Percentiles rank a stretch among this genome's conserved stretches.
Evolutionary conservation across 1,140 invertebrate genomes (phyloP).

Genomic region (Aculops lycopersici): DNA sequence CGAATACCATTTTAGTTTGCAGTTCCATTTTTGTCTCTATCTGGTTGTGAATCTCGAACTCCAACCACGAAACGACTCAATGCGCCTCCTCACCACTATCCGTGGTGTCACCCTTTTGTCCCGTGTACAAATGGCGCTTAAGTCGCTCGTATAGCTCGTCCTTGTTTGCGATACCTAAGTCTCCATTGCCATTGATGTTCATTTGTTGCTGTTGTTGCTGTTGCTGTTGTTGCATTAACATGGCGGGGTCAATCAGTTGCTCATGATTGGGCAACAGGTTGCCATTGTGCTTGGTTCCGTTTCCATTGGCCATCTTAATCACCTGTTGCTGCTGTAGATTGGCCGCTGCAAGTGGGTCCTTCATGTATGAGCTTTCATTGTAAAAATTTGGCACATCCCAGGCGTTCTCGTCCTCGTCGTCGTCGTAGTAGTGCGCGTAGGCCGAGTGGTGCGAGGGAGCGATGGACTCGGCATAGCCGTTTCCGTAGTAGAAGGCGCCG

Average conservation of each 20-base stretch:
- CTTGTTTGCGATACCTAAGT: slow-evolving; percentile 56
- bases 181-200: slow-evolving; percentile 28
- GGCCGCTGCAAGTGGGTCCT: slow-evolving; percentile 18
- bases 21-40: too few relatives aligned
- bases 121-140: slow-evolving; percentile 71
- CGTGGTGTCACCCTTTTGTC: slow-evolving; percentile 40
- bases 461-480: slow-evolving; percentile 67
- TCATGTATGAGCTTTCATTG: slow-evolving; percentile 85
- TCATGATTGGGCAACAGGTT: background rate
- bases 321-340: slow-evolving; percentile 5
- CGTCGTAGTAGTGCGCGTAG: slow-evolving; percentile 74
- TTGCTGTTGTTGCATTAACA: background rate
- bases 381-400: slow-evolving; percentile 94
- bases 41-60: too few relatives aligned
- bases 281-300: background rate
- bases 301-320: background rate
- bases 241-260: background rate
- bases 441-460: slow-evolving; percentile 75
- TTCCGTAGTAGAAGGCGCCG: slow-evolving; percentile 66
- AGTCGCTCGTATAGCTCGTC: slow-evolving; percentile 78
- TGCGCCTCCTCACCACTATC: too few relatives aligned
- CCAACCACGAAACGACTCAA: too few relatives aligned
- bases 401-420: slow-evolving; percentile 71
- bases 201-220: background rate
- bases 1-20: too few relatives aligned